Evolutionary conservation across 2,113 vertebrate genomes (phyloP), one percentile per base, ranked within the genome.

Genomic region (Rallus limicola): DNA sequence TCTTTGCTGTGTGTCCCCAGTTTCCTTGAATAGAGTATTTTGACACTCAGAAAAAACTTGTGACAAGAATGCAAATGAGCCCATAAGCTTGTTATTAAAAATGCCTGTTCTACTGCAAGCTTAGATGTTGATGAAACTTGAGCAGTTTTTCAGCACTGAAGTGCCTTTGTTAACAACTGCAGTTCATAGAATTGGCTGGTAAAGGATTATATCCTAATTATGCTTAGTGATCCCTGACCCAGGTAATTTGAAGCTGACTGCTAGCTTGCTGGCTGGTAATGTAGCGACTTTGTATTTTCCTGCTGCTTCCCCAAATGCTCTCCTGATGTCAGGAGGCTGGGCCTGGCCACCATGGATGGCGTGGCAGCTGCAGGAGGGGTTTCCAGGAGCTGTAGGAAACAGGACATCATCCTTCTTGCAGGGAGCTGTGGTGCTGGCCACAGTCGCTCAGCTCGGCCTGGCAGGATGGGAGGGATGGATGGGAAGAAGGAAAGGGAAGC

Each of bases 221-320:
- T 2, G 2, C 52, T 31, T 44, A 71, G 18, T 74, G 68, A 92
- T 56, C 25, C 19, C 16, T 82, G 70, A 69, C 58, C 24, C 63
- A 0, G 0, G 62, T 53, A 70, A 91, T 64, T 44, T 67, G 74
- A 91, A 86, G 34, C 60, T 75, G 5, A 58, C n/a, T 83, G 53
- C 56, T 80, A 67, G 23, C 17, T 48, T 74, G 48, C 53, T 79
- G 40, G 33, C 52, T 90, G 86, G 28, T 76, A 46, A 38, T 0
- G 0, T 1, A 38, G 62, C 24, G 7, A 8, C 15, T 40, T 71
- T 1, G 2, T n/a, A 15, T 84, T 74, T 82, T 52, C 38, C 12
- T 71, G 25, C n/a, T 81, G 70, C 70, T 69, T 67, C 40, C 36
- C 26, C 24, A 44, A 18, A 28, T 0, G 0, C 20, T 33, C n/a